phyloP scores from a whole-genome alignment of 2,113 vertebrate genomes.

The Silurus meridionalis region DNA sequence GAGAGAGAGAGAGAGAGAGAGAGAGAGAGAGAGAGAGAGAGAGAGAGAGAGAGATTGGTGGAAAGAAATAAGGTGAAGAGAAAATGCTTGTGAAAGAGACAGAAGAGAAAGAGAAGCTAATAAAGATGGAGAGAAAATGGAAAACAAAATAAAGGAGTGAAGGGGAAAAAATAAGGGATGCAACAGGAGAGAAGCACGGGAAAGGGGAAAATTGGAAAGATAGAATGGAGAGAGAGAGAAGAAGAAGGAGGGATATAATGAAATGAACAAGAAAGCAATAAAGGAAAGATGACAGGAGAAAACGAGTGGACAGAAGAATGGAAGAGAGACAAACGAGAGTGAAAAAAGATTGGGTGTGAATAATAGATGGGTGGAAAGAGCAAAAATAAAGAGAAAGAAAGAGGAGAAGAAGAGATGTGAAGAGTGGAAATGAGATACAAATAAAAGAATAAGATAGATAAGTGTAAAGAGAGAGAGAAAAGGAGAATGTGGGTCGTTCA shows the following conservation, averaged over 20 bases:
- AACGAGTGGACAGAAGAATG: too few species aligned
- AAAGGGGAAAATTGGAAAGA: neutral
- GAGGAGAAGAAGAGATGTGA: neutral
- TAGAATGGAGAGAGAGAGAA: neutral
- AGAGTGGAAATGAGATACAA: neutral
- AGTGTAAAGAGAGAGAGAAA: too few species aligned
- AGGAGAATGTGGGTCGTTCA: conserved; percentile 32
- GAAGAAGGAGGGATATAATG: neutral
- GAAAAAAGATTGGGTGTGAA: neutral
- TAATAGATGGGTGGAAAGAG: too few species aligned
- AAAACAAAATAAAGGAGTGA: neutral
- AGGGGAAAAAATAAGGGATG: neutral
- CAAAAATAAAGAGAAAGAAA: neutral
- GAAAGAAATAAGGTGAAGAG: neutral
- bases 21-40: too few species aligned
- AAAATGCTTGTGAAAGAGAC: neutral
- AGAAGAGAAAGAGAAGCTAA: neutral
- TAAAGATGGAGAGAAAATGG: neutral
- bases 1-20: neutral
- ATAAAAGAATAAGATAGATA: neutral
- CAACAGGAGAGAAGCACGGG: neutral
- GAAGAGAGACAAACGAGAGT: neutral
- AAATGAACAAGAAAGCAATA: neutral
- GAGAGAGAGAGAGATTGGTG: too few species aligned
- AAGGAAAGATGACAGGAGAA: neutral